Evolutionary conservation across 2,888 invertebrate species (phyloP), one percentile per base, ranked within the genome.

Genomic region (Calameuta idolon): DNA sequence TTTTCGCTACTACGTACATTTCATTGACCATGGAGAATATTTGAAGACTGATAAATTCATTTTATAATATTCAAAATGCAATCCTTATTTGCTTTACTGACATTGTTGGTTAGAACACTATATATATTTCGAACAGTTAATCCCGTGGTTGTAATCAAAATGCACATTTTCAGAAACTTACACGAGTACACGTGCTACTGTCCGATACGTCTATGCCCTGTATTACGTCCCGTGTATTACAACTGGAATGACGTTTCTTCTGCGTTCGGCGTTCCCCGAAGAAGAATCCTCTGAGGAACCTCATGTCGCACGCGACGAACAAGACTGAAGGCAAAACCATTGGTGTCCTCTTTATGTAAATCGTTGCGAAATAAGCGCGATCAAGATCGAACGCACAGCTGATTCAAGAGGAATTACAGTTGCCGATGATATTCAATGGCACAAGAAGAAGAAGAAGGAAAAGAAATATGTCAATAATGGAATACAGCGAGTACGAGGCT

Each of bases 281-380:
- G 69, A 86, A 84, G 23, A 85, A 84, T 4, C 80, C 80, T 55
- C 80, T 81, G 37, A 86, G 78, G 34, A 84, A 81, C 77, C 83
- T 82, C 81, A 83, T 81, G 73, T 81, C 79, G 68, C 77, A 80
- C 15, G 81, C 81, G 69, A 75, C 69, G 15, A 81, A 76, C 34
- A 84, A 80, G 31, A 82, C 80, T 31, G 80, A 79, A 23, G 81
- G 80, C 74, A 83, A 81, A 75, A 78, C 74, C 55, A 55, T 55
- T 55, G 55, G 55, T 55, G 23, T 55, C 9, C 55, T 55, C 55
- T 55, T 55, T 55, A 55, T 23, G 5, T 23, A 55, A 55, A 55
- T 23, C 2, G 23, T 23, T 55, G 55, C 23, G 55, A 55, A 55
- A 23, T 55, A 55, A 55, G 55, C 55, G 55, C 55, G 55, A 55